phyloP scores from a whole-genome alignment of 2,113 vertebrate species.

The Atractosteus spatula region DNA sequence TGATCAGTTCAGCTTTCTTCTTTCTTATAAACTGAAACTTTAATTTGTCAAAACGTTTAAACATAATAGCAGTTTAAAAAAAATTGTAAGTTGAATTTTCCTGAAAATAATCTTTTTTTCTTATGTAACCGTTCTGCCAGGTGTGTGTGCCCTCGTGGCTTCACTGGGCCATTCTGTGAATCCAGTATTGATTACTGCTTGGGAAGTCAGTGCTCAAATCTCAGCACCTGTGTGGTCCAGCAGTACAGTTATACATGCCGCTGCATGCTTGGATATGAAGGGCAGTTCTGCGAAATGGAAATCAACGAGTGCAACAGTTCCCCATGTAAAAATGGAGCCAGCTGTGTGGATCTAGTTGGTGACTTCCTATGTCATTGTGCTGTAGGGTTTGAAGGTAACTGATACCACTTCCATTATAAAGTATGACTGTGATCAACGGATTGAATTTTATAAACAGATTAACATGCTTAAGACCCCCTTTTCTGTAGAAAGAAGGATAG shows the following conservation, averaged over 20 bases:
- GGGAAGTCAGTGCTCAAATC: constrained; percentile 58
- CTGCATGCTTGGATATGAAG: constrained; percentile 65
- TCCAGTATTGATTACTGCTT: constrained; percentile 57
- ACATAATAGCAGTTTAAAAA: no score
- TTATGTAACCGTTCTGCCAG: constrained; percentile 37
- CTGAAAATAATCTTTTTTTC: background rate
- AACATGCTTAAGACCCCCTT: no score
- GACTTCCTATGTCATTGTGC: constrained; percentile 64
- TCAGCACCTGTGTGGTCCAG: constrained; percentile 58
- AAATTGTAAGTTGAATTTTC: background rate
- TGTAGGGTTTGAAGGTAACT: constrained; percentile 69
- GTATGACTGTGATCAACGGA: no score
- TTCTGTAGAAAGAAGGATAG: no score
- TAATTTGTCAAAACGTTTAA: no score
- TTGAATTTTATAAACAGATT: no score
- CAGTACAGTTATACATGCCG: constrained; percentile 66
- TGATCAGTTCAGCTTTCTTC: no score
- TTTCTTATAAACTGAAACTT: no score
- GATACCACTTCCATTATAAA: constrained; percentile 29
- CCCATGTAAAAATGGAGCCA: constrained; percentile 65
- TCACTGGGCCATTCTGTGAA: constrained; percentile 58
- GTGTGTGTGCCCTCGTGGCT: constrained; percentile 65
- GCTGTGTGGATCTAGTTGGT: constrained; percentile 59
- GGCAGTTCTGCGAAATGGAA: constrained; percentile 65
- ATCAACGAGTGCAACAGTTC: constrained; percentile 66